Base-by-base conservation (phyloP, 2,113 vertebrate species). In the Martes martes region DNA sequence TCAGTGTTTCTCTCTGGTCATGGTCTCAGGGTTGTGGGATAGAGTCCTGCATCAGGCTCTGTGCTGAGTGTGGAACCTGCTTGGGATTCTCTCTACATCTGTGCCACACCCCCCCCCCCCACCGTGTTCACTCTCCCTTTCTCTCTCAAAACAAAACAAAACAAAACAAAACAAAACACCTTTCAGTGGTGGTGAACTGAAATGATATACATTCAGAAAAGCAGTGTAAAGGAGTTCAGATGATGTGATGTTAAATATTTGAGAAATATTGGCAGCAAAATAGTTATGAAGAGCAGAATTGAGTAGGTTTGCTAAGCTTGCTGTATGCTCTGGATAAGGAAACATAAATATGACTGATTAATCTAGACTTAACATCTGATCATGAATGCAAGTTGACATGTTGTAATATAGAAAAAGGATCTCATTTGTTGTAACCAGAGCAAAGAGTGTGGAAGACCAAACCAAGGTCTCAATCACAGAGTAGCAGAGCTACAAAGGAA, bases 21-120 rank as follows among this genome's bases (percentile, higher is more conserved):
- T 18, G 33, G 31, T 67, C 65, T 67, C 65, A n/a, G 65, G 33
- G 33, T 67, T 8, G 0, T 67, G 65, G 31, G 33, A 67, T 67
- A 4, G 65, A 67, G 65, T 33, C 65, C 33, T 18, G 33, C 7
- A 8, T 67, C 16, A n/a, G 16, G 15, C 65, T n/a, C 65, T 33
- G 3, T 67, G 33, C 31, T n/a, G 33, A n/a, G 65, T 18, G 15
- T 67, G 65, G 33, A 67, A 67, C 15, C 65, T n/a, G 65, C 65
- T 67, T 67, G 33, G 65, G 63, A 67, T 67, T 67, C 65, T n/a
- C 65, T n/a, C 15, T 67, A 33, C 26, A 11, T 67, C 61, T 14
- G 5, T 13, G 7, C 65, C 21, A 21, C 18, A 0, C 18, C 0
- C 65, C 31, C 14, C 14, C 14, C 7, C 33, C 3, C 31, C 65